phyloP scores from a whole-genome alignment of 2,888 invertebrate genomes.

The Harpagoxenus sublaevis region DNA sequence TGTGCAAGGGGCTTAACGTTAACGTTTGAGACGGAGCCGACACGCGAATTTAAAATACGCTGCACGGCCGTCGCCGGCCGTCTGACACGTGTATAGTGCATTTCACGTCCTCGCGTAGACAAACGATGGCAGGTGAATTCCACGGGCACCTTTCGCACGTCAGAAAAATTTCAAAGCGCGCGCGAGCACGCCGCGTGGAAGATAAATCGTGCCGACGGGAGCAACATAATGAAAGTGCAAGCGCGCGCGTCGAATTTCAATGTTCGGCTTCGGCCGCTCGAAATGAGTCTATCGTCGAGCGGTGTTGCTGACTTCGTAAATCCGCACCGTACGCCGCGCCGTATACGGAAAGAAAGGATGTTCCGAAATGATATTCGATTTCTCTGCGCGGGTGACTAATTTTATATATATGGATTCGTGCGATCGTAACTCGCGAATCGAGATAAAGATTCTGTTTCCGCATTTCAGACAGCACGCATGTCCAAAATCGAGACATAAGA shows the following conservation, averaged over 20 bases:
- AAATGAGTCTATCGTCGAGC: constrained; percentile 17
- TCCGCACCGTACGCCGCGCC: background rate
- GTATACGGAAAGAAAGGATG: background rate
- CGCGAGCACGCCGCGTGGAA: background rate
- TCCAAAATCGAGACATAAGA: too few relatives aligned
- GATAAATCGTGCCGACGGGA: constrained; percentile 37
- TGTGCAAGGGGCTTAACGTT: background rate
- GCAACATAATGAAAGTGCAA: constrained; percentile 42
- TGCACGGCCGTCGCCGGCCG: constrained; percentile 17
- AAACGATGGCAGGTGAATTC: constrained; percentile 47
- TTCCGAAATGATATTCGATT: background rate
- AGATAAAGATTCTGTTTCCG: background rate
- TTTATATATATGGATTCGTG: background rate
- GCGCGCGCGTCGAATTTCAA: constrained; percentile 35
- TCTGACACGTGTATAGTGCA: constrained; percentile 39
- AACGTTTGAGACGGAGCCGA: constrained; percentile 11
- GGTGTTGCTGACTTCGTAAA: background rate
- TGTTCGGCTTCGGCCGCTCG: background rate
- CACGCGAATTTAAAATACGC: constrained; percentile 37
- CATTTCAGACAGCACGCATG: too few relatives aligned
- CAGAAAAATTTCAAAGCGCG: constrained; percentile 42
- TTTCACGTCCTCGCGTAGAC: constrained; percentile 38
- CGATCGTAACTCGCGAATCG: background rate
- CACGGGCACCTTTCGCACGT: constrained; percentile 24
- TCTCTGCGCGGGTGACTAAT: background rate